Evolutionary conservation across 2,888 invertebrate species (phyloP), one percentile per base, ranked within the genome.

Genomic region (Lobophora halterata): DNA sequence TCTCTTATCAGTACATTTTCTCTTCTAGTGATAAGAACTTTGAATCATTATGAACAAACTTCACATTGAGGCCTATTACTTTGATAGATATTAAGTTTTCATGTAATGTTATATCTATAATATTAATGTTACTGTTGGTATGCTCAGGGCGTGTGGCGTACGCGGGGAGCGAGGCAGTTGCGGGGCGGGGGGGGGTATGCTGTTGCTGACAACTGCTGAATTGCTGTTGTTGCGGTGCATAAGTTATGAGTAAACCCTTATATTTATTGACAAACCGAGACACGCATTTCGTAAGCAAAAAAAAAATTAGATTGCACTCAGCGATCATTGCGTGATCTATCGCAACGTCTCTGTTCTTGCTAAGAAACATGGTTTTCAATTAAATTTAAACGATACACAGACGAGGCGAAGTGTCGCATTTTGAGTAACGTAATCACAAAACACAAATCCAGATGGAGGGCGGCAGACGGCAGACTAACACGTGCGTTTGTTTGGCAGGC

Each of bases 241-340:
- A 85, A 86, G 87, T 87, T 87, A 87, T 86, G 87, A 86, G 83
- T 86, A 85, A 83, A 74, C 68, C 77, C 86, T 85, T 80, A 76
- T 85, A 70, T 76, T 74, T 78, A 77, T 81, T 79, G 79, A 78
- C 67, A 71, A 76, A 76, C 65, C 71, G 68, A 74, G 75, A 79
- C 73, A 75, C 70, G 73, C 70, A 72, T 71, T 58, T 57, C 46
- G 58, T 70, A 69, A 67, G 51, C 47, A 55, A 69, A 66, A 51
- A 46, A 55, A 46, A 42, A 12, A 27, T 13, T n/a, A 25, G 34
- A 46, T 52, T 40, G 25, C 46, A 50, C 30, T 31, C 27, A 28
- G 41, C 36, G 37, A 33, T 19, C 37, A 27, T 37, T 31, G 13
- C 11, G 29, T 31, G 23, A 50, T 34, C 16, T 31, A 38, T 42